A percentile compares a stretch with the other conserved stretches of the same genome.
Conservation (phyloP, 2,797 vertebrate genomes). For the Chiloscyllium punctatum region DNA sequence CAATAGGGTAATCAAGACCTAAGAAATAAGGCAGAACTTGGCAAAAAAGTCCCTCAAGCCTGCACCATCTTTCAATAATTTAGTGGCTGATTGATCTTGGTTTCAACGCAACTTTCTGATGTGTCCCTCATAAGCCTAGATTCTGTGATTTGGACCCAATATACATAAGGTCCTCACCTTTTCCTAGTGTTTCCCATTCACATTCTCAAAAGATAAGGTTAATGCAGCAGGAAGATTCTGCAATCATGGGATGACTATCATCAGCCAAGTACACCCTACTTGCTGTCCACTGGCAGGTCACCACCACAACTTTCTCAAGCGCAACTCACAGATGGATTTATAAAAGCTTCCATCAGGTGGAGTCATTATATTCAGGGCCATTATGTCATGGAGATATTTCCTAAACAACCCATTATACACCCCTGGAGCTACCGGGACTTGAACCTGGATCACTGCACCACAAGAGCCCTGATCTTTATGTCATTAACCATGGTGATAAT, state of each 20-base stretch:
- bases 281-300: neutral
- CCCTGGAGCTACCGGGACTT: no score
- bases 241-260: neutral
- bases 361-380: no score
- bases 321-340: no score
- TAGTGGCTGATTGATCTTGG: no score
- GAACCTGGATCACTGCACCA: no score
- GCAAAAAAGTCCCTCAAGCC: neutral
- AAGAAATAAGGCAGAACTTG: neutral
- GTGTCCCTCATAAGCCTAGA: neutral
- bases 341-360: no score
- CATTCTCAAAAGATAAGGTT: neutral
- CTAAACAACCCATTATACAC: no score
- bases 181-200: neutral
- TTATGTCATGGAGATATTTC: no score
- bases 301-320: no score
- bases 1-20: no score
- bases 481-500: no score
- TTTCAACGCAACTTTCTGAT: neutral
- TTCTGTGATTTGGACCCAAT: neutral
- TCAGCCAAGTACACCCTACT: neutral
- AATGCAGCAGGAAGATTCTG: neutral
- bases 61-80: neutral
- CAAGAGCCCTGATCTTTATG: no score
- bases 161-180: neutral